Evolutionary conservation across 2,113 vertebrate species (phyloP).

Genomic region (Piaya cayana): DNA sequence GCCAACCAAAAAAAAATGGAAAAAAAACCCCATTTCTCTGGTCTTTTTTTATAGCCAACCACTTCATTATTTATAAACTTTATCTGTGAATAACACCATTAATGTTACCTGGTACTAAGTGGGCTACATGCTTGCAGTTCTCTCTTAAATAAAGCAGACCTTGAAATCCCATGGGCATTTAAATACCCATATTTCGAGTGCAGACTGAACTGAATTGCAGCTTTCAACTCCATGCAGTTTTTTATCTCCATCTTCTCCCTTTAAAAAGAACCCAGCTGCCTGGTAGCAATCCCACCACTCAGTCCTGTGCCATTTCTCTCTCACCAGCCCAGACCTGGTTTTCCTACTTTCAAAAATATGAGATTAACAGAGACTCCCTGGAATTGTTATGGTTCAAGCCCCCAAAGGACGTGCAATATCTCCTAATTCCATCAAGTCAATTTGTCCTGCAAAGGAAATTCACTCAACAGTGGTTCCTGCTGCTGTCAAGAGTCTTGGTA

Average conservation of each 20-base stretch:
- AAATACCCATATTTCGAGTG: background rate
- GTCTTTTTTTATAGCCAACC: background rate
- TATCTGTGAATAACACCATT: background rate
- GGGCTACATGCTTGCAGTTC: background rate
- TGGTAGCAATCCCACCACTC: background rate
- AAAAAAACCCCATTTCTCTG: background rate
- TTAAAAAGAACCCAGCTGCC: background rate
- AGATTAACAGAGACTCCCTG: background rate
- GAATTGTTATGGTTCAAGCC: background rate
- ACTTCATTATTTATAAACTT: conserved; percentile 20
- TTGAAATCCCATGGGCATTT: background rate
- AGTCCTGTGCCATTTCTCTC: background rate
- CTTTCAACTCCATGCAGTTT: background rate
- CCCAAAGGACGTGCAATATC: background rate
- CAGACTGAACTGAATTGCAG: background rate
- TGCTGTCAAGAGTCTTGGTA: background rate
- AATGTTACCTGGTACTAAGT: background rate
- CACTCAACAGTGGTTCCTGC: background rate
- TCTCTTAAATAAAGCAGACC: background rate
- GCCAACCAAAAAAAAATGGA: background rate
- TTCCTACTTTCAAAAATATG: background rate
- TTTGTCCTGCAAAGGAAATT: background rate
- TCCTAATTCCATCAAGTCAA: background rate
- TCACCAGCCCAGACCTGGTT: background rate
- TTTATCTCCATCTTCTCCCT: background rate